Conservation (phyloP, 2,888 invertebrate genomes). For the Elgonia sp. region DNA sequence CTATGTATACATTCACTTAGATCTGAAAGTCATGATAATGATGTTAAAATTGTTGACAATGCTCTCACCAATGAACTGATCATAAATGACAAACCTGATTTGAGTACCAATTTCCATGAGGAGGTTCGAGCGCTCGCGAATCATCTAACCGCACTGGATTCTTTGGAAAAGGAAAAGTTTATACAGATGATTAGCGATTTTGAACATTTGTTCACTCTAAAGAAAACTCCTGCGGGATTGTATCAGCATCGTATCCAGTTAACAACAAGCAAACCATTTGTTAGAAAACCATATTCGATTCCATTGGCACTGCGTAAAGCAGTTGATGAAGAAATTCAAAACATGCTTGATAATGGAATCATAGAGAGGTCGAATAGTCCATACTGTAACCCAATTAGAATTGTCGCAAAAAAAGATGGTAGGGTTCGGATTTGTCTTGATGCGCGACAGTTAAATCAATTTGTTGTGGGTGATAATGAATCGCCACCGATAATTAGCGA, state of each 20-base stretch:
- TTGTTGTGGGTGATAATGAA: slow-evolving; percentile 81
- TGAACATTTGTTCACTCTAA: slow-evolving; percentile 6
- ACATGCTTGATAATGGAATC: slow-evolving; percentile 80
- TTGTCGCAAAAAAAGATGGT: slow-evolving; percentile 81
- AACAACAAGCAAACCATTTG: slow-evolving; percentile 75
- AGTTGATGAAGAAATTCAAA: slow-evolving; percentile 79
- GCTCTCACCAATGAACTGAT: no score
- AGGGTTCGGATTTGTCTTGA: slow-evolving; percentile 82
- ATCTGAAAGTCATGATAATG: background rate
- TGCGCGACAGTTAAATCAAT: slow-evolving; percentile 80
- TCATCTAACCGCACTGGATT: background rate
- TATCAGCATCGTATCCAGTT: slow-evolving; percentile 77
- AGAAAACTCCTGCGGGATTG: slow-evolving; percentile 25
- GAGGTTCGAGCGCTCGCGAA: slow-evolving; percentile 1
- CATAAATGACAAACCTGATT: background rate
- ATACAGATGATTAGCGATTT: background rate
- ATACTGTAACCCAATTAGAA: slow-evolving; percentile 82
- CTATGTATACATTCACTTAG: background rate
- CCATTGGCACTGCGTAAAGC: slow-evolving; percentile 78
- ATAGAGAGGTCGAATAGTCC: slow-evolving; percentile 80
- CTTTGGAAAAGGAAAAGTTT: background rate
- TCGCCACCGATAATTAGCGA: slow-evolving; percentile 74
- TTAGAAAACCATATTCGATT: slow-evolving; percentile 78
- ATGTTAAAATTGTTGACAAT: background rate
- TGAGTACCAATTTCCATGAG: slow-evolving; percentile 4